Evolutionary conservation across 2,797 vertebrate genomes (phyloP).

Genomic region (Sarcoramphus papa): DNA sequence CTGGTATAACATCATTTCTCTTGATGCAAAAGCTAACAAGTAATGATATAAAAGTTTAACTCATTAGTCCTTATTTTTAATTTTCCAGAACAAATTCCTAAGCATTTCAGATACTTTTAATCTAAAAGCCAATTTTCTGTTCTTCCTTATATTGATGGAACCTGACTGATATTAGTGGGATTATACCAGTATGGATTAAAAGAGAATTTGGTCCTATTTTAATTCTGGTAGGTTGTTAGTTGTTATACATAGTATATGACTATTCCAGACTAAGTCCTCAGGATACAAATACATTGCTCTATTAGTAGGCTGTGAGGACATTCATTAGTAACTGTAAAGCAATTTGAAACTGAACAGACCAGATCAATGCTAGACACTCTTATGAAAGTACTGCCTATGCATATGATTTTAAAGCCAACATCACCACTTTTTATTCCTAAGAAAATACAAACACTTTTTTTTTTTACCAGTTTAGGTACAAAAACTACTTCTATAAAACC

Average conservation of each 20-base stretch:
- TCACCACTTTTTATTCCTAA: neutral
- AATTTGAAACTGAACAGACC: neutral
- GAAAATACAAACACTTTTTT: neutral
- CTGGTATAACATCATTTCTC: neutral
- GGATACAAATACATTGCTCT: neutral
- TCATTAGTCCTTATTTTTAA: neutral
- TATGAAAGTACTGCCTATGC: neutral
- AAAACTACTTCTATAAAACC: neutral
- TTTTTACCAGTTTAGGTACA: neutral
- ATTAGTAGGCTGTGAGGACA: neutral
- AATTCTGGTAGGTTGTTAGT: neutral
- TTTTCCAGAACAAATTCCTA: conserved; percentile 10
- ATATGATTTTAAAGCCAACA: neutral
- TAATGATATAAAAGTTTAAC: neutral
- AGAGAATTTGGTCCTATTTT: neutral
- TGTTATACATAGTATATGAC: neutral
- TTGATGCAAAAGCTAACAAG: neutral
- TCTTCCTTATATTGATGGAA: neutral
- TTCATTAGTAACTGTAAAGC: neutral
- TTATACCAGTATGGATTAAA: neutral
- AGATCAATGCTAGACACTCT: neutral
- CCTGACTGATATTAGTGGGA: neutral
- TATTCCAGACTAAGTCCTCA: neutral
- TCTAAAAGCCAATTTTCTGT: neutral
- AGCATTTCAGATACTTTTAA: neutral